Percentiles rank a stretch among this genome's conserved stretches.
These are phyloP conservation scores for Lochmaea crataegi DNA, from an alignment of 2,888 invertebrate species.

Conservation along the genomic window DNA sequence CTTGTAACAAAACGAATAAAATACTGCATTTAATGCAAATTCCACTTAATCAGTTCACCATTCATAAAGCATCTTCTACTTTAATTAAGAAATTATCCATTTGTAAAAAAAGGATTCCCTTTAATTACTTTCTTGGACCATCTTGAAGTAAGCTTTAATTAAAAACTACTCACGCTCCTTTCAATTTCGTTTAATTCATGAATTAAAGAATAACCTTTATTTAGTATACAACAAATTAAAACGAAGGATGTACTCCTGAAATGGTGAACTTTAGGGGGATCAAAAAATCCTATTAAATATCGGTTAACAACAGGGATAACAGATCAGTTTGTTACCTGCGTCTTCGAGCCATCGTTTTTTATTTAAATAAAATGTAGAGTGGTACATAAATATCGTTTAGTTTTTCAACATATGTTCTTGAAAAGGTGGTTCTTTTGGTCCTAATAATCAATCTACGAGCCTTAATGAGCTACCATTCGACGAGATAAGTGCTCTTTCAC, in stretches of 20 bases:
- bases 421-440: no score
- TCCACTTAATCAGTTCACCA: background rate
- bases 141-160: conserved; percentile 28
- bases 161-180: conserved; percentile 35
- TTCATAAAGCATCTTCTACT: background rate
- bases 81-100: conserved; percentile 13
- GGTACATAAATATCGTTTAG: no score
- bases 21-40: background rate
- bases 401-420: no score
- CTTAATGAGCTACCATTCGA: no score
- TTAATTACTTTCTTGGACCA: conserved; percentile 20
- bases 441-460: no score
- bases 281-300: background rate
- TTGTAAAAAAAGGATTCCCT: conserved; percentile 6
- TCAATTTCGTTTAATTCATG: conserved; percentile 18
- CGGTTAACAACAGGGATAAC: no score
- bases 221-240: background rate
- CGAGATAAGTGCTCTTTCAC: no score
- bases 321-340: no score
- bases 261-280: background rate
- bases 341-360: no score
- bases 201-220: background rate
- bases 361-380: no score
- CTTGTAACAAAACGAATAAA: background rate
- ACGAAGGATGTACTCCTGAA: background rate